These are phyloP conservation scores for Lissocephala sabroskyi DNA, from an alignment of 2,888 invertebrate species.

Conservation along the genomic window DNA sequence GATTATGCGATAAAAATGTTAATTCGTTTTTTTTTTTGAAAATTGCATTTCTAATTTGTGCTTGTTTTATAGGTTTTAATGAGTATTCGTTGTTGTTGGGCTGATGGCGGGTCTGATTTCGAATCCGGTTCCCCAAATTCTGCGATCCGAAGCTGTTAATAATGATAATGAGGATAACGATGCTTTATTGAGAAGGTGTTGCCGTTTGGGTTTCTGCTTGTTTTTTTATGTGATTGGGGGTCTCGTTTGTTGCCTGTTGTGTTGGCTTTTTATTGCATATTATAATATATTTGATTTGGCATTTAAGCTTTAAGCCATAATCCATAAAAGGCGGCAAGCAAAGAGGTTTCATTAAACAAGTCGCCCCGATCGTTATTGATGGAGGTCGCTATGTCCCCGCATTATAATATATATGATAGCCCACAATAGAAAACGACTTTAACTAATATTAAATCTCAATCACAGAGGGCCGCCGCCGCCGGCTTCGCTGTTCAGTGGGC, in stretches of 20 bases:
- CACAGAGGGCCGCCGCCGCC: no score
- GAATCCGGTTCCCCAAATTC: conserved; percentile 44
- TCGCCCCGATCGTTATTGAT: no score
- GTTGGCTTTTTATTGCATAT: conserved; percentile 39
- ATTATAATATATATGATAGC: no score
- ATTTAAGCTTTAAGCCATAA: conserved; percentile 38
- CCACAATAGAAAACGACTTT: no score
- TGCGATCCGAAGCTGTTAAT: conserved; percentile 52
- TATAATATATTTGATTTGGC: conserved; percentile 53
- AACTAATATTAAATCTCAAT: no score
- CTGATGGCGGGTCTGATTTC: no score
- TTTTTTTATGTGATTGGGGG: conserved; percentile 32
- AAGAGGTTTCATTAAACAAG: conserved; percentile 27
- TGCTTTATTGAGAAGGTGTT: conserved; percentile 61
- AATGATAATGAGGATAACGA: conserved; percentile 61
- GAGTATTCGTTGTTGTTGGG: no score
- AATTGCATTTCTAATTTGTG: conserved; percentile 56
- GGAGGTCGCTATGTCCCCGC: no score
- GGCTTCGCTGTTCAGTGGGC: no score
- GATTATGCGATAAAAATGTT: conserved; percentile 60
- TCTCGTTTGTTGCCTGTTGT: conserved; percentile 17
- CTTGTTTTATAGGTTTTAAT: conserved; percentile 52
- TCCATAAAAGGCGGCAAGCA: conserved; percentile 38
- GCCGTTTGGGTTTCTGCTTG: conserved; percentile 35
- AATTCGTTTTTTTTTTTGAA: conserved; percentile 34